Base-by-base conservation (phyloP, 2,113 vertebrate genomes). In the Felis catus region DNA sequence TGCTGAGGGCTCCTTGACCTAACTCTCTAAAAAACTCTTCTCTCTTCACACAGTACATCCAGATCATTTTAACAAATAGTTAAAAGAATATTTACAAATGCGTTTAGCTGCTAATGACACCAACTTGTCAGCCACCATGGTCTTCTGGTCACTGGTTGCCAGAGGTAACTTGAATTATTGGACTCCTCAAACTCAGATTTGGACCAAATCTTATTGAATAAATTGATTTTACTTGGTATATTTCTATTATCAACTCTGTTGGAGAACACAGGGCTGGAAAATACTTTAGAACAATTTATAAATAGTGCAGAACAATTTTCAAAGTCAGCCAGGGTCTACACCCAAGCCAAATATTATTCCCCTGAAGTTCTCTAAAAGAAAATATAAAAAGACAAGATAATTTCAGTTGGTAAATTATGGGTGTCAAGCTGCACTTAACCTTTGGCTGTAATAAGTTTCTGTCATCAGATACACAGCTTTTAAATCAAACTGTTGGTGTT, bases 301-400 rank as follows among this genome's bases (percentile, higher is more conserved):
- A 82, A 90, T 74, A 31, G 33, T 53, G 16, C 81, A 98, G 73
- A 97, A 91, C 27, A 97, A 78, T 41, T 97, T 84, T 86, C 14
- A 95, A 45, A 95, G 61, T 82, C 4, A 3, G 8, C 36, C 18
- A 94, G 55, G 1, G n/a, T 53, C 86, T 68, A 97, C 91, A 85
- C 71, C 71, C 14, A 97, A 95, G 95, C 13, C 55, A 96, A 74
- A 5, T 86, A 88, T 51, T 96, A 71, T 92, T 91, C 51, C 95
- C n/a, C 29, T 90, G 79, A 84, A 71, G 7, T 87, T 98, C 95
- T 97, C 70, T 45, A 93, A 97, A 93, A 94, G 76, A 45, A 89
- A 98, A 96, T 48, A 55, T 86, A 95, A 97, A 27, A 82, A 93
- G 93, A 97, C 96, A 98, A 97, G 89, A 86, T 98, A 97, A 97